Evolutionary conservation across 2,797 vertebrate genomes (phyloP), one percentile per base, ranked within the genome.

Genomic region (Poecile montanus): DNA sequence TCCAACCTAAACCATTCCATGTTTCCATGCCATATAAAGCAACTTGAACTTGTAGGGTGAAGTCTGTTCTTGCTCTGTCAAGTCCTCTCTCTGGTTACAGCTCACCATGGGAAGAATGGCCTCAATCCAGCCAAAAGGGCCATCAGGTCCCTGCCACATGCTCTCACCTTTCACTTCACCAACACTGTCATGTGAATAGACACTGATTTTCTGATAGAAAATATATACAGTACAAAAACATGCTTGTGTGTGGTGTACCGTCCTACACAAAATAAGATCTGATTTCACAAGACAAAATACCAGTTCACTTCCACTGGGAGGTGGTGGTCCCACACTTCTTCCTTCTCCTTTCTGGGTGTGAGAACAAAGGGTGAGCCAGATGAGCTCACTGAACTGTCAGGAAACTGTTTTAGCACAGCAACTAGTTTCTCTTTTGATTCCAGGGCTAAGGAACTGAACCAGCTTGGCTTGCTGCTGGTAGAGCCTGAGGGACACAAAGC

Each of bases 121-220:
- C 6, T 78, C 47, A 20, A 30, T 44, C 26, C n/a, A 80, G 30
- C 25, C 47, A 40, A 68, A 70, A 79, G 16, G 18, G 15, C 17
- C 20, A 54, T 40, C 34, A 81, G 11, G 7, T 12, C 36, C 8
- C 58, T 89, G 47, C 38, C 54, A 32, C 0, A 0, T 26, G 21
- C 16, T 92, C 22, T 71, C 26, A 40, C 51, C 36, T 78, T 86
- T 78, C n/a, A 9, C 34, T 90, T 61, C 67, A 54, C 32, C 42
- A 47, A 16, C 25, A 18, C 9, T n/a, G 3, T 38, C 16, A 27
- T 73, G 93, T 73, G 13, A 53, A 48, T 44, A 61, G 48, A 60
- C 30, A 2, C 48, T 60, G 6, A 26, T 78, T 78, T 86, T 78
- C 58, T 67, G 44, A 8, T 34, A 85, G 14, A 50, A 89, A 76